Base-by-base conservation (phyloP, 1,140 invertebrate species). In the Phortica variegata region DNA sequence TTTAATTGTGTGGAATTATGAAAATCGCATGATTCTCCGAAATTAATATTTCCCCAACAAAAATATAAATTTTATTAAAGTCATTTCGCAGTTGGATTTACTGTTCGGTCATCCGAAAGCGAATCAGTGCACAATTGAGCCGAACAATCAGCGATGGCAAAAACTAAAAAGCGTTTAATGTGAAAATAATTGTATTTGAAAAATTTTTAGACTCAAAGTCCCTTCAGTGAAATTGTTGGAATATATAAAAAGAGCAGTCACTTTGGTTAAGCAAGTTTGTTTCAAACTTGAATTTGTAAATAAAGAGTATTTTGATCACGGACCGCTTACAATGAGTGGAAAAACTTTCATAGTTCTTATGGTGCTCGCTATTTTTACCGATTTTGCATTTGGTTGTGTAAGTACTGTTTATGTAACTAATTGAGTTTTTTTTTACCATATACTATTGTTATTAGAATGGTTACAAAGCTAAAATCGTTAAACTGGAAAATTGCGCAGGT, bases 401-500 rank as follows among this genome's bases (percentile, higher is more conserved):
- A 73, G 70, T 70, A 32, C 1, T 10, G 38, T 16, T 20, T 20
- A 1, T 3, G 9, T 6, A 1, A 13, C 0, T 16, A 31, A 7
- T 20, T 0, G 3, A 26, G 32, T 13, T 41, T 33, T 21, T 19
- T 10, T 23, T 19, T 38, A 38, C 15, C 9, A 16, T 43, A 3
- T 10, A 33, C 20, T 23, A 10, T 32, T 9, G 21, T 43, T 13
- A 36, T 3, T 18, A 75, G 72, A 73, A 75, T 26, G 72, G 73
- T 37, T 75, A 73, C 43, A 75, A 75, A 43, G 66, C 69, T 3
- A 69, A 60, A 55, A 52, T 75, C 17, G 42, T 73, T 10, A 75
- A 75, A 47, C 31, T 71, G 40, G 73, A 72, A 31, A 68, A 72
- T 49, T 76, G 73, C 40, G 71, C 65, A 18, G 73, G 70, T 9